A percentile compares a stretch with the other conserved stretches of the same genome.
phyloP scores from a whole-genome alignment of 2,888 invertebrate species.

The Hyalella azteca region DNA sequence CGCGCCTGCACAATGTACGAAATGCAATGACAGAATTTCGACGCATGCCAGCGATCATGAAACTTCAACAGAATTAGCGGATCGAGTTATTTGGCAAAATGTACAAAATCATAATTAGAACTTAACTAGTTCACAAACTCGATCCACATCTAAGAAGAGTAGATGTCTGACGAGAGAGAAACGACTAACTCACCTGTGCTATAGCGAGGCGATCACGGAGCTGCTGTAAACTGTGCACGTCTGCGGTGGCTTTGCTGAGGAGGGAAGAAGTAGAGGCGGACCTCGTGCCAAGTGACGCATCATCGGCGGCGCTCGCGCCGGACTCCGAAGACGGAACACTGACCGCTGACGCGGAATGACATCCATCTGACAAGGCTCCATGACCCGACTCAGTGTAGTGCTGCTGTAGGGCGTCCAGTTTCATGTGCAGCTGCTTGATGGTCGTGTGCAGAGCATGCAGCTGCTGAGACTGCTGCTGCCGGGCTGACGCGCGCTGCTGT shows the following conservation, averaged over 20 bases:
- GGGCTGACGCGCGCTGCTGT: constrained; percentile 64
- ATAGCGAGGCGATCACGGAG: constrained; percentile 9
- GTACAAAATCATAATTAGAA: no score
- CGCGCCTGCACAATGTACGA: no score
- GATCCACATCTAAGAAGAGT: no score
- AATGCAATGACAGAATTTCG: no score
- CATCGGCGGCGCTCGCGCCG: background rate
- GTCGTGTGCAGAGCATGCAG: constrained; percentile 59
- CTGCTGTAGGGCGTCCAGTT: constrained; percentile 46
- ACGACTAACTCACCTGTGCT: constrained; percentile 7
- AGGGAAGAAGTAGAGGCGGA: background rate
- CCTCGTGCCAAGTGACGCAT: background rate
- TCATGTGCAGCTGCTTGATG: constrained; percentile 49
- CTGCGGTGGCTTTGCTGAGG: background rate
- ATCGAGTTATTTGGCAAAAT: no score
- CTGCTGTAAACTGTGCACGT: constrained; percentile 35
- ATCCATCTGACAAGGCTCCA: background rate
- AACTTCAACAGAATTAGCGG: no score
- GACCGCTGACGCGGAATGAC: background rate
- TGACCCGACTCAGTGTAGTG: constrained; percentile 61
- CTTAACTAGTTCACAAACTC: no score
- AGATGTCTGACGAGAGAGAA: background rate
- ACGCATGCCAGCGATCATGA: no score
- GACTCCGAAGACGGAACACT: constrained; percentile 3
- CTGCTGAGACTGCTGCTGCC: constrained; percentile 62